A percentile compares a stretch with the other conserved stretches of the same genome.
Conservation (phyloP, 2,888 invertebrate species). For the Aphodius sticticus region DNA sequence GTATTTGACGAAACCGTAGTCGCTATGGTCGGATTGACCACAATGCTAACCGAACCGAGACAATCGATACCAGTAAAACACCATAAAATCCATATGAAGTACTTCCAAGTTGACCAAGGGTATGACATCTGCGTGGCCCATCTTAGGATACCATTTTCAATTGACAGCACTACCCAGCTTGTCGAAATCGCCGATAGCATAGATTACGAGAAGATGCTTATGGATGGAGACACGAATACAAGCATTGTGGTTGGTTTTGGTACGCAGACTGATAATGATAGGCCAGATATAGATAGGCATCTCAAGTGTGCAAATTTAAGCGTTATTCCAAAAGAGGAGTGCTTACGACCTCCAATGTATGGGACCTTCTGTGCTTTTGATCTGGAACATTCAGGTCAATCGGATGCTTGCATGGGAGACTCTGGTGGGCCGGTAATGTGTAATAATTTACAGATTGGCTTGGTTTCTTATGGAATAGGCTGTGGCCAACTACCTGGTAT, state of each 20-base stretch:
- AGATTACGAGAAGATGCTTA: background rate
- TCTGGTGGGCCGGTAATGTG: constrained; percentile 9
- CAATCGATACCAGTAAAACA: background rate
- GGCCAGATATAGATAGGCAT: background rate
- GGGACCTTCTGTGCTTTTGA: background rate
- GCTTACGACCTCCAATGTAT: background rate
- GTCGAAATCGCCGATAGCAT: background rate
- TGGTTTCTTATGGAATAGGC: background rate
- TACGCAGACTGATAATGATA: background rate
- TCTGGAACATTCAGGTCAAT: background rate
- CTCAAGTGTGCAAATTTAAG: constrained; percentile 7
- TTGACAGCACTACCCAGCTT: background rate
- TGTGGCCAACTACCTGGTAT: background rate
- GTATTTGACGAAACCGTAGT: background rate
- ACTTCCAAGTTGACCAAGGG: background rate
- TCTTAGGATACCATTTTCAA: background rate
- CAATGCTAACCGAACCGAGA: background rate
- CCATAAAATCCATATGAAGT: background rate
- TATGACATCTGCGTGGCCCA: background rate
- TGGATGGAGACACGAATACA: background rate
- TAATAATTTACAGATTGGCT: background rate
- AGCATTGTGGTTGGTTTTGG: constrained; percentile 1
- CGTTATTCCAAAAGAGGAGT: background rate
- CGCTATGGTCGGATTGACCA: background rate
- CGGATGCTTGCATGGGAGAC: constrained; percentile 5